Base-by-base conservation (phyloP, 2,888 invertebrate species). In the Troides aeacus region DNA sequence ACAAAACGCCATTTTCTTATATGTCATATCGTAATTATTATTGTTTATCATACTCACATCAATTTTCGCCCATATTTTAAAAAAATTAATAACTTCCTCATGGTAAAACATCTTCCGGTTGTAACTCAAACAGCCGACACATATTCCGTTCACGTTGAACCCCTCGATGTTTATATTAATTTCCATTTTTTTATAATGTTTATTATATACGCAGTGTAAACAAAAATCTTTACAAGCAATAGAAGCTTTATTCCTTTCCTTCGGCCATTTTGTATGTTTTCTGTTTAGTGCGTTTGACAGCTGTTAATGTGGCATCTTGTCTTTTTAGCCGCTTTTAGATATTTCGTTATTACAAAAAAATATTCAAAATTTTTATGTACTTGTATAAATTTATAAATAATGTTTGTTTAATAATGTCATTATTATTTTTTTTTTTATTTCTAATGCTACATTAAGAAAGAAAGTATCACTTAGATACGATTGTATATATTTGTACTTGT, bases 151-250 rank as follows among this genome's bases (percentile, higher is more conserved):
- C 39, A 91, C 92, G 77, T 92, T 92, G 69, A 87, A 92, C 2
- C 92, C 92, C 77, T 92, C 92, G 64, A 92, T 92, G 75, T 92
- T 91, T 74, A 92, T 92, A 67, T 92, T 87, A 50, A 92, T 86
- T 84, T 92, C 92, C 74, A 81, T 88, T 90, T 91, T 21, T 90
- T 81, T 79, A 84, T 42, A 71, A 72, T 68, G 17, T 39, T 68
- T 8, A 53, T 64, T n/a, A 67, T 70, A 23, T 21, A 56, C 46
- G 71, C 70, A 68, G 62, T 65, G 69, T 62, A 62, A 58, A 66
- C 65, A 66, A 69, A 69, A 61, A 69, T 62, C 42, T 85, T 81
- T 84, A 78, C 72, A 76, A 77, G 73, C 74, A 79, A 83, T 81
- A 81, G 84, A 87, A 82, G 81, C 91, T 90, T 88, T 84, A 90